Conservation (phyloP, 1,140 invertebrate genomes). For the Calycopis cecrops region DNA sequence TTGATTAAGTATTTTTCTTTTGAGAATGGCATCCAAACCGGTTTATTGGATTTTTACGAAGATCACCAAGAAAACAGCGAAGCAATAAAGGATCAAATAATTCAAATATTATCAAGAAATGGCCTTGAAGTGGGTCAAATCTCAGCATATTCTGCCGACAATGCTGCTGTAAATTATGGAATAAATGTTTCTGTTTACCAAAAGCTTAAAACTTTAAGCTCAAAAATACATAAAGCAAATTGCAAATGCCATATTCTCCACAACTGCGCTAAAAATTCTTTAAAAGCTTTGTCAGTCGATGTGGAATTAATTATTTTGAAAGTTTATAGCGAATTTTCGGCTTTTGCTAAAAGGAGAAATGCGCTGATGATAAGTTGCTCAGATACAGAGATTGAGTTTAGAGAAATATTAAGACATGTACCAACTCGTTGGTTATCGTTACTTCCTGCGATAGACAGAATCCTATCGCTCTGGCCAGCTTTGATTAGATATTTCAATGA, state of each 20-base stretch:
- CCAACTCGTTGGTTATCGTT: slow-evolving; percentile 18
- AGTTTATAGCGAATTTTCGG: slow-evolving; percentile 20
- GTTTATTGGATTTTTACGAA: slow-evolving; percentile 19
- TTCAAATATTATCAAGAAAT: slow-evolving; percentile 14
- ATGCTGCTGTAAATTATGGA: slow-evolving; percentile 19
- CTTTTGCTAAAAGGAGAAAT: slow-evolving; percentile 21
- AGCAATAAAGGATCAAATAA: slow-evolving; percentile 18
- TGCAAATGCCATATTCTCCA: slow-evolving; percentile 19
- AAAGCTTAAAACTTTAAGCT: slow-evolving; percentile 21
- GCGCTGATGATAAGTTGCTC: slow-evolving; percentile 15
- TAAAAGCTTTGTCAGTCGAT: slow-evolving; percentile 19
- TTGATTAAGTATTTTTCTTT: slow-evolving; percentile 17
- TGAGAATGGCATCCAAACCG: slow-evolving; percentile 9
- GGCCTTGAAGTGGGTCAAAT: slow-evolving; percentile 12
- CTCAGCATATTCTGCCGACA: slow-evolving; percentile 19
- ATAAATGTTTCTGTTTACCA: slow-evolving; percentile 22
- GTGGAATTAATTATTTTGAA: slow-evolving; percentile 20
- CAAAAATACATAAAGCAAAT: slow-evolving; percentile 18
- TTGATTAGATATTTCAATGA: slow-evolving; percentile 16
- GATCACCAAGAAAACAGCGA: slow-evolving; percentile 14
- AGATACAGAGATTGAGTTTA: slow-evolving; percentile 15
- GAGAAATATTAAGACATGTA: slow-evolving; percentile 18
- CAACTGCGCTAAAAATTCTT: slow-evolving; percentile 20
- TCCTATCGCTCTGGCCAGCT: slow-evolving; percentile 15
- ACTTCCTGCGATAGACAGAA: slow-evolving; percentile 16